These are phyloP conservation scores for Haliaeetus leucogaster DNA, from an alignment of 2,113 vertebrate species.

Conservation along the genomic window DNA sequence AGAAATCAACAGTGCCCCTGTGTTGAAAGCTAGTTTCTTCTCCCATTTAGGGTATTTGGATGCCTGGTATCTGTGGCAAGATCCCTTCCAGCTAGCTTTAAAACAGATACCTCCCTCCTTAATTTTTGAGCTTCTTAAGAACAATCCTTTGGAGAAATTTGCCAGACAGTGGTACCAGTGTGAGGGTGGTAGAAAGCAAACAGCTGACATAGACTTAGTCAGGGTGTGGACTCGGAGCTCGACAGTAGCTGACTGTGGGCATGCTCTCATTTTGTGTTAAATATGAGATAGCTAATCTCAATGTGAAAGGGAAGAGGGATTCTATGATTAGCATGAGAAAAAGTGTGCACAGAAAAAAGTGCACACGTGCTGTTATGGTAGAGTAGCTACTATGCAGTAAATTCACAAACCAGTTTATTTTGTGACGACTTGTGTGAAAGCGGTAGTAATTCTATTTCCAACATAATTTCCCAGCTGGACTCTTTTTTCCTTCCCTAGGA, in stretches of 20 bases:
- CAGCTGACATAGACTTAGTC: too few relatives aligned
- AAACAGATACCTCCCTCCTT: neutral
- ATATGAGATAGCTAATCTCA: neutral
- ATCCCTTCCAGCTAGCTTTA: neutral
- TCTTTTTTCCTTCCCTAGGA: neutral
- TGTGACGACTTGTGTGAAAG: neutral
- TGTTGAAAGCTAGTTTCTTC: neutral
- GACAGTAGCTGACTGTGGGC: too few relatives aligned
- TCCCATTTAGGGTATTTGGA: neutral
- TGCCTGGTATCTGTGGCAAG: neutral
- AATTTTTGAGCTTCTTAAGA: neutral
- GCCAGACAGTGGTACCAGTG: too few relatives aligned
- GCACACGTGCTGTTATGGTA: fast-evolving
- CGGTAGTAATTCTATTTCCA: neutral
- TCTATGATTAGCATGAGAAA: neutral
- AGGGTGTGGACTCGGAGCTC: too few relatives aligned
- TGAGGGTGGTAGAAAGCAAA: too few relatives aligned
- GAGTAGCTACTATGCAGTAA: neutral
- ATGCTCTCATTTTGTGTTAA: too few relatives aligned
- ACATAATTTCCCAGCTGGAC: neutral
- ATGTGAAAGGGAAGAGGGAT: neutral
- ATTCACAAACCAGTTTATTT: neutral
- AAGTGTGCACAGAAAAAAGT: neutral
- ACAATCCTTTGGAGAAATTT: too few relatives aligned
- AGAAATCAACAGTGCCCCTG: neutral